A percentile compares a stretch with the other conserved stretches of the same genome.
Conservation (phyloP, 2,113 vertebrate species). For the Vulpes vulpes region DNA sequence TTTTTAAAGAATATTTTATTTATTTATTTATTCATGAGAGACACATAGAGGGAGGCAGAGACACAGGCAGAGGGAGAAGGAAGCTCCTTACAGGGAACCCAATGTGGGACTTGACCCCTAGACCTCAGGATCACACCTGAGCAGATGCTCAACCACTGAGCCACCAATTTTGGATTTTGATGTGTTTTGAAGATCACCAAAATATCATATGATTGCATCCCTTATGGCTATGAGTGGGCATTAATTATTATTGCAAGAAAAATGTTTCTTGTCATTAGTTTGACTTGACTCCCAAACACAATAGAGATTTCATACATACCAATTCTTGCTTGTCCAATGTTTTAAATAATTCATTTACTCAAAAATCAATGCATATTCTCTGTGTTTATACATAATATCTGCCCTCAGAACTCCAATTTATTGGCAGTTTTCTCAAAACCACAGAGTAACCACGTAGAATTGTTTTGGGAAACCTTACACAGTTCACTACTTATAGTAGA, state of each 20-base stretch:
- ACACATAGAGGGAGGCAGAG: no score
- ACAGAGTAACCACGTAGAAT: neutral
- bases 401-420: neutral
- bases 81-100: no score
- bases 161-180: neutral
- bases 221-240: neutral
- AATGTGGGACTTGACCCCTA: no score
- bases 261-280: neutral
- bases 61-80: no score
- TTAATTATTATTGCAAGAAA: constrained; percentile 6
- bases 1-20: neutral
- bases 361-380: neutral
- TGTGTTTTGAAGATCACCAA: neutral
- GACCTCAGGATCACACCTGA: no score
- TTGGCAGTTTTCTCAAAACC: constrained; percentile 34
- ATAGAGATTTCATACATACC: neutral
- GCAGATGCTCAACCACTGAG: no score
- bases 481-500: constrained; percentile 13
- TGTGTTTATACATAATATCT: constrained; percentile 5
- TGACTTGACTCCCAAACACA: neutral
- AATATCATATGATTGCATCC: neutral
- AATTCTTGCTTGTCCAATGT: neutral
- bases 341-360: neutral
- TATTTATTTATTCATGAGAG: no score
- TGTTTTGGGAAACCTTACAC: neutral